Evolutionary conservation across 2,797 vertebrate genomes (phyloP), one percentile per base, ranked within the genome.

Genomic region (Gila robusta): DNA sequence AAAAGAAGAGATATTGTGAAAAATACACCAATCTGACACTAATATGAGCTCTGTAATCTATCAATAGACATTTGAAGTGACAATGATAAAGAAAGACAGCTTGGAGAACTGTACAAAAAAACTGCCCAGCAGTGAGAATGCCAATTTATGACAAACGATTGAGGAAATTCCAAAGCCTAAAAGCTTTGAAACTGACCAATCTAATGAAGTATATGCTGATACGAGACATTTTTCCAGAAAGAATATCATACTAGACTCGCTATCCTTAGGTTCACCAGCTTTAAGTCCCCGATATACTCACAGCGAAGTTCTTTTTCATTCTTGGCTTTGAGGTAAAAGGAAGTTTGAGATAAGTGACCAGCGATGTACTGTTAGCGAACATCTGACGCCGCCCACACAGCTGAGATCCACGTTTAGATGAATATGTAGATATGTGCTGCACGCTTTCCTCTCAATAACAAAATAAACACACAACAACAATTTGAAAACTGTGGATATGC

Each of bases 1-100:
- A 94, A 95, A 94, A 91, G 91, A 91, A 91, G 89, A 32, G 16
- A 85, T 79, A 77, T 84, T 73, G 73, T 49, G 28, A 76, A 19
- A 35, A 78, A 81, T 49, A 82, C 21, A 67, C 17, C 71, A 26
- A 52, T 78, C 41, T 85, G 79, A 17, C n/a, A 69, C 49, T 59
- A 56, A 59, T 41, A 62, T 19, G 52, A 62, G 37, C 26, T 85
- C 52, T 59, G 49, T 2, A 5, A 56, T 70, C 47, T 14, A 54
- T 69, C 82, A 78, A 52, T 28, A 41, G 59, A 56, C 67, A 37
- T 69, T 26, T 21, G 66, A 47, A 37, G 64, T n/a, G 49, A 71
- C 66, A 54, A 1, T 69, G 64, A 70, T 12, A 39, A 5, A 85
- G 26, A 85, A 71, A 47, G 19, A 67, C 7, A 23, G 70, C 70